These are phyloP conservation scores for Caenorhabditis imperialis DNA, from an alignment of 2,888 invertebrate species.

Conservation along the genomic window DNA sequence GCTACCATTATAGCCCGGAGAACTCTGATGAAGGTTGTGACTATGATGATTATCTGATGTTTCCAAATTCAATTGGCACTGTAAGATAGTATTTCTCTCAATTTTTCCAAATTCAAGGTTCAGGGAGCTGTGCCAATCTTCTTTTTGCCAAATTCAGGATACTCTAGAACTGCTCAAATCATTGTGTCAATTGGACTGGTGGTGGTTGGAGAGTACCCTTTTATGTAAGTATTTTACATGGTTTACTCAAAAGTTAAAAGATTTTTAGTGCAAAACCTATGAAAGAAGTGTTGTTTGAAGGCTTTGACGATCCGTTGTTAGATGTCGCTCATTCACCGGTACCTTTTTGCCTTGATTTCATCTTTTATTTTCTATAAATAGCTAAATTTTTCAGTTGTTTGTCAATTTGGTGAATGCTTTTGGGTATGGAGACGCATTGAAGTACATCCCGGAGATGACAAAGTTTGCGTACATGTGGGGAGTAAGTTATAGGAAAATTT, in stretches of 20 bases:
- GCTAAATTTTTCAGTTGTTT: constrained; percentile 19
- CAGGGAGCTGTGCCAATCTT: constrained; percentile 63
- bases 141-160: constrained; percentile 58
- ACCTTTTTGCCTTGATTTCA: neutral
- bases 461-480: constrained; percentile 61
- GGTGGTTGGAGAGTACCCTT: constrained; percentile 58
- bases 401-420: constrained; percentile 6
- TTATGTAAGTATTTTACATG: constrained; percentile 46
- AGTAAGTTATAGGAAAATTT: no score
- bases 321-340: constrained; percentile 55
- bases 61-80: constrained; percentile 64
- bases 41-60: constrained; percentile 58
- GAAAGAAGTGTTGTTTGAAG: constrained; percentile 69
- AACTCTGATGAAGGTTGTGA: constrained; percentile 57
- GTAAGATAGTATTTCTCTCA: constrained; percentile 34
- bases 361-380: neutral
- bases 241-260: neutral
- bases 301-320: constrained; percentile 65
- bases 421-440: constrained; percentile 8
- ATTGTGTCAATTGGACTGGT: constrained; percentile 54
- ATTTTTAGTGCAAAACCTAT: constrained; percentile 44
- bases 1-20: constrained; percentile 45
- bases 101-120: neutral
- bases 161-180: constrained; percentile 33
- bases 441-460: constrained; percentile 62